These are phyloP conservation scores for Tetramorium parvispinum DNA, from an alignment of 1,140 invertebrate species.

Conservation along the genomic window DNA sequence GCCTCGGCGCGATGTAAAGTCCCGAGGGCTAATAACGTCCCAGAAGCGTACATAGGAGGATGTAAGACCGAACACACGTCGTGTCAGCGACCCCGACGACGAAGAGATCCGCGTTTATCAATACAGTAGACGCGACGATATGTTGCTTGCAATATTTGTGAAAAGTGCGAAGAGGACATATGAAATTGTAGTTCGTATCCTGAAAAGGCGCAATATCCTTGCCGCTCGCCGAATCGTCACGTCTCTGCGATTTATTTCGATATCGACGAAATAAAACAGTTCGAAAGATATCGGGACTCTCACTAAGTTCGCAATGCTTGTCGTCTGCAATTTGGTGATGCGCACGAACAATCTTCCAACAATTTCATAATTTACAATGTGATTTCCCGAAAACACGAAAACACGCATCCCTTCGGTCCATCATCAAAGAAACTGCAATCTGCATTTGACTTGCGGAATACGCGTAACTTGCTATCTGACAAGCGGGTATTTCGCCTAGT, in stretches of 20 bases:
- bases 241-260: conserved; percentile 15
- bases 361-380: neutral
- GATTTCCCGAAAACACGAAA: neutral
- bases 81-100: conserved; percentile 22
- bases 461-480: neutral
- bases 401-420: neutral
- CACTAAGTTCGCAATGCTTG: neutral
- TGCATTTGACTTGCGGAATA: neutral
- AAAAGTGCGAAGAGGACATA: neutral
- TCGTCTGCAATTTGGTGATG: neutral
- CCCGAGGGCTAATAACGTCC: conserved; percentile 54
- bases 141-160: conserved; percentile 15
- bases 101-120: conserved; percentile 16
- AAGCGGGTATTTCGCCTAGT: neutral
- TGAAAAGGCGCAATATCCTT: neutral
- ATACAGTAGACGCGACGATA: neutral
- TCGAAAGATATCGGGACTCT: neutral
- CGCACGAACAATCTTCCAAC: too few relatives aligned
- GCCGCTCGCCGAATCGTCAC: conserved; percentile 13
- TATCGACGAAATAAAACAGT: neutral
- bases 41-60: conserved; percentile 8
- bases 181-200: neutral
- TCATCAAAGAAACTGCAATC: conserved; percentile 31
- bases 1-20: conserved; percentile 36
- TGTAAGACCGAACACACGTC: neutral